Percentiles rank a stretch among this genome's conserved stretches.
phyloP scores from a whole-genome alignment of 64 coral and sea anemone genomes.

The Dendronephthya gigantea region DNA sequence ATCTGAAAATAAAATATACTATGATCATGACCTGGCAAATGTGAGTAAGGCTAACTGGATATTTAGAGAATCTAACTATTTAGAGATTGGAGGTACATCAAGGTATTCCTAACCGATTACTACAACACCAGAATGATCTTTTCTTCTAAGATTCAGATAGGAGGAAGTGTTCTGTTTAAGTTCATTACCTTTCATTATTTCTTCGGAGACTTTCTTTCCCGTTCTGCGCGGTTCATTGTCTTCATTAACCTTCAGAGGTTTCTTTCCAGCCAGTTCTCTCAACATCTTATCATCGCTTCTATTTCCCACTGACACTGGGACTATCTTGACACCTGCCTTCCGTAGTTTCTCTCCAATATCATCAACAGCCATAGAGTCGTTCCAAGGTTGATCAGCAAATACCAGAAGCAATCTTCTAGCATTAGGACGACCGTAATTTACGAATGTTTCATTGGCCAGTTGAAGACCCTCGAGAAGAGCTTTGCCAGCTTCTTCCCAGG shows the following conservation, averaged over 20 bases:
- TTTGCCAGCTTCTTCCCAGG: neutral
- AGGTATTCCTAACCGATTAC: neutral
- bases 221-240: neutral
- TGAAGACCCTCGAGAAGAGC: neutral
- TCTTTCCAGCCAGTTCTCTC: neutral
- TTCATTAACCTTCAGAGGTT: neutral
- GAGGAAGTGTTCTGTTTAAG: neutral
- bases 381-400: neutral
- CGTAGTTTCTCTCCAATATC: neutral
- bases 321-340: neutral
- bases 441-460: neutral
- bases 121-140: too few species aligned
- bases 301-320: neutral
- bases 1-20: neutral
- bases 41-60: too few species aligned
- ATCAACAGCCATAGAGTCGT: neutral
- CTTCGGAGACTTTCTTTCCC: neutral
- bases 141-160: too few species aligned
- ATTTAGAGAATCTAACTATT: neutral
- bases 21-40: too few species aligned
- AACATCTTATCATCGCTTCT: neutral
- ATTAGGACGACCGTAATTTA: neutral
- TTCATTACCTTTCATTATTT: neutral
- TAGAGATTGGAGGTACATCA: neutral
- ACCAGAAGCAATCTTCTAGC: neutral